A percentile compares a stretch with the other conserved stretches of the same genome.
These are phyloP conservation scores for Stylophora pistillata DNA, from an alignment of 64 coral and sea anemone species.

Conservation along the genomic window DNA sequence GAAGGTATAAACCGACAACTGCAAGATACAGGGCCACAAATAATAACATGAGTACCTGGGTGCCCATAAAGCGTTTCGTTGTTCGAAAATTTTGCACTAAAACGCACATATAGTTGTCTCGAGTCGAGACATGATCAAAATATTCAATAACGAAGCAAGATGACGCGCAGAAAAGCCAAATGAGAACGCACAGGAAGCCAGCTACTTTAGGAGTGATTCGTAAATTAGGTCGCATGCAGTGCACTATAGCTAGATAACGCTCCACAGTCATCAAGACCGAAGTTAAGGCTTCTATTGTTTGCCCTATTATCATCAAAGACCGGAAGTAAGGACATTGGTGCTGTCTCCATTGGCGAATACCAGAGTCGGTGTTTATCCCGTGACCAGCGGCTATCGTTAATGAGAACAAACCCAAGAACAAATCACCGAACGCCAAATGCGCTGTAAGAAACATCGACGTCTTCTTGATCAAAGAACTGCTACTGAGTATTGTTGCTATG, in stretches of 20 bases:
- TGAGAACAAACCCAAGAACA: conserved; percentile 35
- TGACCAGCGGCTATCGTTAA: conserved; percentile 43
- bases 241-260: conserved; percentile 45
- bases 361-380: background rate
- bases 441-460: conserved; percentile 23
- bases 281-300: conserved; percentile 45
- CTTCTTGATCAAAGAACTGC: background rate
- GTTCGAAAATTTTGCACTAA: background rate
- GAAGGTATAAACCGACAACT: conserved; percentile 15
- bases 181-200: background rate
- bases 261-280: conserved; percentile 45
- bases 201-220: conserved; percentile 11
- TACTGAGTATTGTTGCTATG: conserved; percentile 24
- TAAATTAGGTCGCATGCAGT: conserved; percentile 49
- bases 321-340: conserved; percentile 44
- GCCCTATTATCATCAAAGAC: conserved; percentile 25
- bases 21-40: conserved; percentile 28
- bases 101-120: conserved; percentile 56
- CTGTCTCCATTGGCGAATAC: conserved; percentile 35
- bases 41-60: conserved; percentile 26
- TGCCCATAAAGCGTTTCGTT: background rate
- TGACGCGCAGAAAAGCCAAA: conserved; percentile 9
- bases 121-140: background rate
- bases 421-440: conserved; percentile 48
- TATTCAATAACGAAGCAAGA: background rate